Evolutionary conservation across 1,140 invertebrate species (phyloP).

Genomic region (Steinernema khuongi): DNA sequence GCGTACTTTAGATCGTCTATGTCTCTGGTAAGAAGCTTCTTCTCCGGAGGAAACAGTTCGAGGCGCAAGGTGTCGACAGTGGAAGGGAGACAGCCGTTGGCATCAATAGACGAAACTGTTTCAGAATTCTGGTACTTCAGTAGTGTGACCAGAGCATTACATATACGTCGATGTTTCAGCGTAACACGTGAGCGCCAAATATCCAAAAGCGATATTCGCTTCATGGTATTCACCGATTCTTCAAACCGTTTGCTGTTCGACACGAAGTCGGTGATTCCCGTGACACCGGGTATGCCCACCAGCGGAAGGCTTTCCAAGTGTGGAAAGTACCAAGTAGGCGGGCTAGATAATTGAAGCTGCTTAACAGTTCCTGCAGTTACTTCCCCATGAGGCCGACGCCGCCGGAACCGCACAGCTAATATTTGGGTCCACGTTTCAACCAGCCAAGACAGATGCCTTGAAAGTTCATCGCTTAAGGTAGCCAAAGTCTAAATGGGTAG

Average conservation of each 20-base stretch:
- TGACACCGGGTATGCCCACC: background rate
- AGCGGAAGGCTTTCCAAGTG: background rate
- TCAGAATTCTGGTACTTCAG: background rate
- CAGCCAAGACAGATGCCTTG: background rate
- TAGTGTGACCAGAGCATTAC: background rate
- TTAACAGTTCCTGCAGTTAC: background rate
- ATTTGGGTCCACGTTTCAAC: background rate
- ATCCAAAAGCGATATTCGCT: background rate
- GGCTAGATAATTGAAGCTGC: background rate
- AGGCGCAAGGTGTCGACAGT: background rate
- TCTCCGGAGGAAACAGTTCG: background rate
- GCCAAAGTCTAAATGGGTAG: background rate
- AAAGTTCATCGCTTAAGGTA: background rate
- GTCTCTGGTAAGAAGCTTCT: background rate
- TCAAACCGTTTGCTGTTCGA: background rate
- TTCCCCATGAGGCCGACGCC: background rate
- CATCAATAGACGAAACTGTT: background rate
- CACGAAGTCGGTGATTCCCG: slow-evolving; percentile 9
- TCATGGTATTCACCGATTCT: background rate
- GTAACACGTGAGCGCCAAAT: background rate
- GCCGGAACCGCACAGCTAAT: background rate
- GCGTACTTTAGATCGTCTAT: background rate
- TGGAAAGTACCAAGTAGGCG: background rate
- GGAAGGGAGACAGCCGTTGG: background rate
- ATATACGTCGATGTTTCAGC: background rate